These are phyloP conservation scores for Reticulitermes speratus DNA, from an alignment of 1,140 invertebrate species.

Conservation along the genomic window DNA sequence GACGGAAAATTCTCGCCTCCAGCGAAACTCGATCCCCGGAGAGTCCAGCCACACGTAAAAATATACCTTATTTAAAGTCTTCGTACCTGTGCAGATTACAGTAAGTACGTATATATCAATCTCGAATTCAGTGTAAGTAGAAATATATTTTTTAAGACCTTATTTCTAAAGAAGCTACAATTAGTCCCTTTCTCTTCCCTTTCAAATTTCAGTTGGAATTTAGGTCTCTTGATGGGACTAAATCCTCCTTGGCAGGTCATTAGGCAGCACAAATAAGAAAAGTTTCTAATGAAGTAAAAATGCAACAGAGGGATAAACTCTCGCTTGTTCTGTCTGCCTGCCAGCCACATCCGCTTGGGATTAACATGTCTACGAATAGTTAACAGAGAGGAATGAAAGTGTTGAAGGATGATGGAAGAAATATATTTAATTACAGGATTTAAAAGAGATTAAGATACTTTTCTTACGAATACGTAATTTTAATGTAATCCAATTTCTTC, in stretches of 20 bases:
- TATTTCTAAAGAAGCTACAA: no score
- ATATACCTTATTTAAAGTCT: no score
- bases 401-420: not conserved
- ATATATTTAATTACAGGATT: not conserved
- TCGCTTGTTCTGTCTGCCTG: not conserved
- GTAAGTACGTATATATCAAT: no score
- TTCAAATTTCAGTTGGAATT: not conserved
- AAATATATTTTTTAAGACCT: no score
- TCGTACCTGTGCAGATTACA: no score
- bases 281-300: constrained; percentile 3
- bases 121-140: no score
- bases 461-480: not conserved
- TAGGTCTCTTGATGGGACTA: not conserved
- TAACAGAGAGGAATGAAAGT: not conserved
- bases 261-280: constrained; percentile 9
- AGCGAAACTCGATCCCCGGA: no score
- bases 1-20: no score
- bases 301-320: not conserved
- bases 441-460: not conserved
- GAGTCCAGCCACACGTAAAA: no score
- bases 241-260: constrained; percentile 4
- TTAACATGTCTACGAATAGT: not conserved
- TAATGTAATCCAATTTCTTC: no score
- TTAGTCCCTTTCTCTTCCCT: not conserved
- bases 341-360: not conserved